Percentiles rank a stretch among this genome's conserved stretches.
Evolutionary conservation across 2,113 vertebrate genomes (phyloP).

Genomic region (Anthoscopus minutus): DNA sequence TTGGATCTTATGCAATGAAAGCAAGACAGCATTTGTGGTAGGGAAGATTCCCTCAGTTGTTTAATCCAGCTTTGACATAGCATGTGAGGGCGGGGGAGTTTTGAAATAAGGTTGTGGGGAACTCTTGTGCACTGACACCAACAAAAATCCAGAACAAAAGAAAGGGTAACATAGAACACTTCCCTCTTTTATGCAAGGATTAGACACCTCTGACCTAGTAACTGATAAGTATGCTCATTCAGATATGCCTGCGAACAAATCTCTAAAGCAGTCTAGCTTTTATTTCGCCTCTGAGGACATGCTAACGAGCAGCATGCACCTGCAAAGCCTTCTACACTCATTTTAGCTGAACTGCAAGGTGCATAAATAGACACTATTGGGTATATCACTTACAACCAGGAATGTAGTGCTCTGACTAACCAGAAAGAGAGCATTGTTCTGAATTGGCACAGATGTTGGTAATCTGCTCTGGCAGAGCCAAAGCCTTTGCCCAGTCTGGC

Average conservation of each 20-base stretch:
- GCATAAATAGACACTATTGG: not conserved
- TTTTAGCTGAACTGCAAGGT: not conserved
- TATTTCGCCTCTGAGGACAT: not conserved
- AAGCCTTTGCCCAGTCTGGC: not conserved
- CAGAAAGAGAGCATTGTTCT: not conserved
- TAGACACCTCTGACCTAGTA: not conserved
- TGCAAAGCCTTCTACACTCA: not conserved
- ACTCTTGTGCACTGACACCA: not conserved
- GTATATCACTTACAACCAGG: not conserved
- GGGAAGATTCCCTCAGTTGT: conserved; percentile 4
- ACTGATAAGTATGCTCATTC: not conserved
- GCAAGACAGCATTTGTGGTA: not conserved
- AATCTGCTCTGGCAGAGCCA: not conserved
- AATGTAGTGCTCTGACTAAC: not conserved
- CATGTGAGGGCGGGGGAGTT: not conserved
- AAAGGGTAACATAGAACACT: not conserved
- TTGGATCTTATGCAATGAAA: conserved; percentile 14
- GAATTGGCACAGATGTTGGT: conserved; percentile 6
- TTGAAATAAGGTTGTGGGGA: not conserved
- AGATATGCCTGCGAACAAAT: not conserved
- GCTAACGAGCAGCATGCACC: not conserved
- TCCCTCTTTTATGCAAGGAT: not conserved
- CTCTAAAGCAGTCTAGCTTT: not conserved
- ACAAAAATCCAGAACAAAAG: not conserved
- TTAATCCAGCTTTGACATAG: conserved; percentile 55